Base-by-base conservation (phyloP, 2,888 invertebrate species). In the Eledone cirrhosa region DNA sequence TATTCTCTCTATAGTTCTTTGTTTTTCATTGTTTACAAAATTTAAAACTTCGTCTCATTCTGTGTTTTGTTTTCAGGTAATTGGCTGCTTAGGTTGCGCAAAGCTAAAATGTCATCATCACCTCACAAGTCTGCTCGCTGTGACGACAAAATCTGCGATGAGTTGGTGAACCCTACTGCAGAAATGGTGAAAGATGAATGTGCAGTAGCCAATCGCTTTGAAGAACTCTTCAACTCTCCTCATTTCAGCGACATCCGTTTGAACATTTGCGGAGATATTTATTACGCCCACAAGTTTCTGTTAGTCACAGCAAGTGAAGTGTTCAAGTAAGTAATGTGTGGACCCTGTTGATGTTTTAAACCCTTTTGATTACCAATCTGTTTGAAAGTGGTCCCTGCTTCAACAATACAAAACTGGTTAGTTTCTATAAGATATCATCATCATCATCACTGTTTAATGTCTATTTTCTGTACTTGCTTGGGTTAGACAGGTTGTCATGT, bases 231-330 rank as follows among this genome's bases (percentile, higher is more conserved):
- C 78, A 85, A 87, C 78, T 82, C 80, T 65, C 82, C 84, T 13
- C 77, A 80, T 16, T 85, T 87, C 77, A 87, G 87, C 81, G 88
- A 88, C 79, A 82, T 88, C 31, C 80, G 84, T 2, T 80, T 88
- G 8, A 69, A 82, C 63, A 87, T 88, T 41, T 87, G 87, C 22
- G 82, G 84, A 65, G 81, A 83, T 8, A 78, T 83, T 8, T 88
- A 83, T 80, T 82, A 82, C 81, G 87, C 85, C 11, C 88, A 88
- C 79, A 87, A 85, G 77, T 86, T 88, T 78, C 80, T 88, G 41
- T 82, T 88, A 78, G 84, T 86, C 29, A 84, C 86, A 29, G 85
- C 86, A 65, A 88, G 88, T 82, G 86, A 87, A 78, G 88, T 88
- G 3, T 88, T 88, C 83, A 86, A 86, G 88, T 88, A 81, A 86